Evolutionary conservation across 2,888 invertebrate species (phyloP).

Genomic region (Caenorhabditis panamensis): DNA sequence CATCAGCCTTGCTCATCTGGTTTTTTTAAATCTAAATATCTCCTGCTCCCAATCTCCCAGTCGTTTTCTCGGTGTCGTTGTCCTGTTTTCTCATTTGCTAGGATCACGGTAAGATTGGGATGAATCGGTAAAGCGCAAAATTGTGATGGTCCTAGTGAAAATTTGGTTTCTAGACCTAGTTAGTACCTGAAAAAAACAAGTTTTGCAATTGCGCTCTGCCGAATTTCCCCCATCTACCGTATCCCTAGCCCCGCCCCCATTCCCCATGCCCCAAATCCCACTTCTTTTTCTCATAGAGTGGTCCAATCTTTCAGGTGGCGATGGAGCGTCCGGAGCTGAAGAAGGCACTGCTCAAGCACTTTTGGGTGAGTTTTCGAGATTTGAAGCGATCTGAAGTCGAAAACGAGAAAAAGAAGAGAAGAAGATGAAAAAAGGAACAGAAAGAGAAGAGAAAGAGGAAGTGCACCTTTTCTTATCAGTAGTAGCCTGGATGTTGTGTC

Average conservation of each 20-base stretch:
- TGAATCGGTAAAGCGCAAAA: no score
- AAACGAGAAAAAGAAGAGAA: background rate
- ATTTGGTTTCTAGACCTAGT: no score
- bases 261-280: background rate
- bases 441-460: conserved; percentile 15
- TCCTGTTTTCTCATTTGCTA: background rate
- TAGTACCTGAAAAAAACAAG: no score
- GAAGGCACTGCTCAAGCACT: conserved; percentile 80
- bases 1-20: background rate
- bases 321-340: conserved; percentile 70
- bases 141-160: no score
- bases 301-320: conserved; percentile 68
- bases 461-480: conserved; percentile 8
- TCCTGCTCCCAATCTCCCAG: background rate
- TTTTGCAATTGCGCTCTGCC: background rate
- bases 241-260: background rate
- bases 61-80: background rate
- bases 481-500: conserved; percentile 54
- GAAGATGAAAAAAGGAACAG: conserved; percentile 6
- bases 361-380: conserved; percentile 66
- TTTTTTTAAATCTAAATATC: no score
- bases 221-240: background rate
- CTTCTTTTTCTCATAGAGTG: conserved; percentile 51
- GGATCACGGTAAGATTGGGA: no score
- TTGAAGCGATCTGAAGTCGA: background rate